These are phyloP conservation scores for Parnassius glacialis DNA, from an alignment of 2,888 invertebrate genomes.

Conservation along the genomic window DNA sequence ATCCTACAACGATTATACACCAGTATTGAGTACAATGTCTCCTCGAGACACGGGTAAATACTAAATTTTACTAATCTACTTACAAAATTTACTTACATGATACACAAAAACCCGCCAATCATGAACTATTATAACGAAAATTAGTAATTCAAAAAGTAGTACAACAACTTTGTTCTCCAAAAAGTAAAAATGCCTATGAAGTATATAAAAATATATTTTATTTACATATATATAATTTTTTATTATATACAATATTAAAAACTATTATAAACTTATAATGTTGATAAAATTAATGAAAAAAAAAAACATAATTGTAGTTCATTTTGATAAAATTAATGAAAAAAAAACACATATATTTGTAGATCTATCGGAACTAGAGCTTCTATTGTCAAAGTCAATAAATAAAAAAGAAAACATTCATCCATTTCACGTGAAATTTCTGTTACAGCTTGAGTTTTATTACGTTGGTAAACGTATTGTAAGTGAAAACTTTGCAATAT, in stretches of 20 bases:
- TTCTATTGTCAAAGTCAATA: not conserved
- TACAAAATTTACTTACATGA: conserved; percentile 31
- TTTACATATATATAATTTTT: too few relatives aligned
- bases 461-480: conserved; percentile 19
- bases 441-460: conserved; percentile 37
- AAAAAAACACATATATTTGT: too few relatives aligned
- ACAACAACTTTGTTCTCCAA: too few relatives aligned
- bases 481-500: conserved; percentile 22
- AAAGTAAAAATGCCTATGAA: too few relatives aligned
- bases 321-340: too few relatives aligned
- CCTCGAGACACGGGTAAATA: conserved; percentile 71
- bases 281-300: too few relatives aligned
- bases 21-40: conserved; percentile 60
- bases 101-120: conserved; percentile 26
- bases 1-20: conserved; percentile 31
- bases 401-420: not conserved
- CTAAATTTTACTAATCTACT: conserved; percentile 41
- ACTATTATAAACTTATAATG: too few relatives aligned
- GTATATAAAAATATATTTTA: too few relatives aligned
- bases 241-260: too few relatives aligned
- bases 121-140: conserved; percentile 2
- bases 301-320: too few relatives aligned
- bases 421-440: conserved; percentile 30
- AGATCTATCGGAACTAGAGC: too few relatives aligned
- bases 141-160: not conserved